These are phyloP conservation scores for Imbricaverruca yamaguchii DNA, from an alignment of 2,888 invertebrate species.

Conservation along the genomic window DNA sequence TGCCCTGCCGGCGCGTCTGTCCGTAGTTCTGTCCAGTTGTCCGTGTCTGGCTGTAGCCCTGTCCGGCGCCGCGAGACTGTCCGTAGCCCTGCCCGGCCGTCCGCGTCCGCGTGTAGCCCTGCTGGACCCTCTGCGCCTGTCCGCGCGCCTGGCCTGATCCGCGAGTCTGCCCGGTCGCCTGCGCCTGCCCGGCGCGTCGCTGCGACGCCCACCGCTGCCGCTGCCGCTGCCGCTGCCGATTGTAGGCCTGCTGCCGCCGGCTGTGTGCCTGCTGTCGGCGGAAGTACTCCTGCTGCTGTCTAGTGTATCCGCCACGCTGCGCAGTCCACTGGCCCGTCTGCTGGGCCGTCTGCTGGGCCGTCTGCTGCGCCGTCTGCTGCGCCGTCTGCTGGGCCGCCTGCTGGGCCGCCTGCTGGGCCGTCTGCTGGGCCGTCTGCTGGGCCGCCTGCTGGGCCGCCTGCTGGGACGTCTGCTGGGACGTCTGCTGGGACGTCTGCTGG, in stretches of 20 bases:
- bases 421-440: not conserved
- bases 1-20: not conserved
- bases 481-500: no score
- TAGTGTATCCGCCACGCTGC: not conserved
- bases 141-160: not conserved
- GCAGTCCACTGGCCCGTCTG: no score
- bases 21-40: not conserved
- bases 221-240: constrained; percentile 10
- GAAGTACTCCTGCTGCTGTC: no score
- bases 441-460: not conserved
- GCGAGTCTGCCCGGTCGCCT: not conserved
- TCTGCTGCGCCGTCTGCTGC: no score
- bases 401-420: no score
- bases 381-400: no score
- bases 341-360: no score
- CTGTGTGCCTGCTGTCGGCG: not conserved
- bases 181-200: not conserved
- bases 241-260: not conserved
- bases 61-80: not conserved
- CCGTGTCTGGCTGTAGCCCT: no score
- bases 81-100: not conserved
- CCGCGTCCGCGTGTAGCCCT: no score
- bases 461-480: not conserved
- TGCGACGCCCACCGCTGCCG: not conserved
- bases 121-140: not conserved